Percentiles rank a stretch among this genome's conserved stretches.
Conservation (phyloP, 2,113 vertebrate genomes). For the Alethe diademata region DNA sequence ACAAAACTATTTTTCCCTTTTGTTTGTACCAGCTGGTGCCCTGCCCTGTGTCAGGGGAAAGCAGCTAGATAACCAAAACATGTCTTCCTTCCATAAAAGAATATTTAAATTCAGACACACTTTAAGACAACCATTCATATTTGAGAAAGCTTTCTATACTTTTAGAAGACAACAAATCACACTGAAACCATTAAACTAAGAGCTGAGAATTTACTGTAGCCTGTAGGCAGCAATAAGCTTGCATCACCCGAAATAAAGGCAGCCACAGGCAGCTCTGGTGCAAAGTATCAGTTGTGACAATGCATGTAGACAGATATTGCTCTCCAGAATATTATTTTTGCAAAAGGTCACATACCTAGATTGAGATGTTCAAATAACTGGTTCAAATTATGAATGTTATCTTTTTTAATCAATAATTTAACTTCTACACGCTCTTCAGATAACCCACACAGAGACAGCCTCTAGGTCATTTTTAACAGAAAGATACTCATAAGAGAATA, state of each 20-base stretch:
- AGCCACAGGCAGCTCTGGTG: background rate
- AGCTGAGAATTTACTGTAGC: background rate
- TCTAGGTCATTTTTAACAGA: background rate
- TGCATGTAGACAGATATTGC: background rate
- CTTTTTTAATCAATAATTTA: background rate
- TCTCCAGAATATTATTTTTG: background rate
- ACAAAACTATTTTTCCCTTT: background rate
- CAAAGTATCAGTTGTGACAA: background rate
- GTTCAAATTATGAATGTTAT: background rate
- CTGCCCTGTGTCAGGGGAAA: background rate
- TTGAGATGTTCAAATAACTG: background rate
- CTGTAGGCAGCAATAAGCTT: background rate
- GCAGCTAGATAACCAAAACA: background rate
- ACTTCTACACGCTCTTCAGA: background rate
- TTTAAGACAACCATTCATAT: background rate
- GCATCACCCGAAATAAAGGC: background rate
- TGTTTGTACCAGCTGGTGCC: background rate
- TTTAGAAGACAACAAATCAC: background rate
- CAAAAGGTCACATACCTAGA: background rate
- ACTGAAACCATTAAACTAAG: background rate
- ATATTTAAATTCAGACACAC: background rate
- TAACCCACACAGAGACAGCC: background rate
- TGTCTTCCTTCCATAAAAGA: background rate
- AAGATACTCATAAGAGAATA: background rate
- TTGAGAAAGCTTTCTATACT: background rate